Evolutionary conservation across 2,888 invertebrate genomes (phyloP).

Genomic region (Heteropelma amictum): DNA sequence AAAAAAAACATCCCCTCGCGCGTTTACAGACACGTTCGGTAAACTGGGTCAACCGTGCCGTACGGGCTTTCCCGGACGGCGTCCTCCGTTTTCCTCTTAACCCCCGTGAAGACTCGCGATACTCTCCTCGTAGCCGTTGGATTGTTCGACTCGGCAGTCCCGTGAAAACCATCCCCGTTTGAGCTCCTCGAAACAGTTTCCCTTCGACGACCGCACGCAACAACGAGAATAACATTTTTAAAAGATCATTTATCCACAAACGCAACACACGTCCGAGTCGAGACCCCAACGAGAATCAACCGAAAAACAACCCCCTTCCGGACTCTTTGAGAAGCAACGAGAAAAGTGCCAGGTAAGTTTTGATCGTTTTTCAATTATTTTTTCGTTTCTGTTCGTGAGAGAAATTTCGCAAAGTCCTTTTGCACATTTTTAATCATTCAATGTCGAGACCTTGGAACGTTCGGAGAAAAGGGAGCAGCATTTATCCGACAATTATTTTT

Average conservation of each 20-base stretch:
- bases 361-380: neutral
- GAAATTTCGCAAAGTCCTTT: neutral
- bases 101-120: slow-evolving; percentile 13
- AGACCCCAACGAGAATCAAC: neutral
- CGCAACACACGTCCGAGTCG: too few relatives aligned
- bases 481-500: too few relatives aligned
- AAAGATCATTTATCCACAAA: too few relatives aligned
- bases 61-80: neutral
- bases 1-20: slow-evolving; percentile 4
- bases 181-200: slow-evolving; percentile 66
- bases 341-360: slow-evolving; percentile 12
- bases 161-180: slow-evolving; percentile 75
- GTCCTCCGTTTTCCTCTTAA: neutral
- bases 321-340: neutral
- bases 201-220: neutral
- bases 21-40: neutral
- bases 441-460: too few relatives aligned
- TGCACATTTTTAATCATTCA: neutral
- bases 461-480: too few relatives aligned
- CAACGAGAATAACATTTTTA: neutral
- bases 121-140: slow-evolving; percentile 59
- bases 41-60: slow-evolving; percentile 20
- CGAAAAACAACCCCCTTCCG: neutral
- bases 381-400: neutral
- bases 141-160: slow-evolving; percentile 70